Conservation (phyloP, 2,113 vertebrate genomes). For the Tinamus guttatus region DNA sequence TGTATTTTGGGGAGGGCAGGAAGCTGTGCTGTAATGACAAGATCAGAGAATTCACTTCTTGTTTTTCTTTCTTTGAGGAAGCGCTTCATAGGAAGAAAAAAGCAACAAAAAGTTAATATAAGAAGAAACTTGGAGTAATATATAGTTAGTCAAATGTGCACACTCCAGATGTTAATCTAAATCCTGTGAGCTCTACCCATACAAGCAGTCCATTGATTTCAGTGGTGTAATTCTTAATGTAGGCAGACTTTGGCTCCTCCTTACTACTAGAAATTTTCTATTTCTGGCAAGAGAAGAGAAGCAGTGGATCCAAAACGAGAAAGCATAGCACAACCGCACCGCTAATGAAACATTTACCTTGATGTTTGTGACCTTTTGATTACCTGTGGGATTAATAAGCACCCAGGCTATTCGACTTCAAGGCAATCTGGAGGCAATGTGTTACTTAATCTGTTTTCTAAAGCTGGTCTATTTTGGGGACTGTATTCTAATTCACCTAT, state of each 20-base stretch:
- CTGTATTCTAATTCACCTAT: not conserved
- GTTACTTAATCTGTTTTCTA: conserved; percentile 40
- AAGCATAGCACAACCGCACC: not conserved
- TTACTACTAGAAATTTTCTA: not conserved
- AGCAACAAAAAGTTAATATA: not conserved
- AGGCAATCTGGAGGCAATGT: not conserved
- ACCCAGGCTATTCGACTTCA: not conserved
- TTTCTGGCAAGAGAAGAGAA: conserved; percentile 9
- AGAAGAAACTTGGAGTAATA: not conserved
- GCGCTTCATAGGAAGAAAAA: not conserved
- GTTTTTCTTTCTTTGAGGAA: not conserved
- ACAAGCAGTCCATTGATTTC: not conserved
- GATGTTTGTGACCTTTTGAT: not conserved
- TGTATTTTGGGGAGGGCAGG: not conserved
- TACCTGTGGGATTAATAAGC: conserved; percentile 17
- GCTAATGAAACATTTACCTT: conserved; percentile 3
- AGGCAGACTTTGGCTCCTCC: not conserved
- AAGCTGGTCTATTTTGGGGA: not conserved
- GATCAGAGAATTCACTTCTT: not conserved
- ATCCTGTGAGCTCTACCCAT: not conserved
- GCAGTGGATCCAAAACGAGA: not conserved
- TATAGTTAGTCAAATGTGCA: not conserved
- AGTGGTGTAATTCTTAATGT: not conserved
- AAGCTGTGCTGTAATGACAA: conserved; percentile 7
- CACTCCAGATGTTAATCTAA: not conserved